phyloP scores from a whole-genome alignment of 2,888 invertebrate species.

The Heliconius cydno region DNA sequence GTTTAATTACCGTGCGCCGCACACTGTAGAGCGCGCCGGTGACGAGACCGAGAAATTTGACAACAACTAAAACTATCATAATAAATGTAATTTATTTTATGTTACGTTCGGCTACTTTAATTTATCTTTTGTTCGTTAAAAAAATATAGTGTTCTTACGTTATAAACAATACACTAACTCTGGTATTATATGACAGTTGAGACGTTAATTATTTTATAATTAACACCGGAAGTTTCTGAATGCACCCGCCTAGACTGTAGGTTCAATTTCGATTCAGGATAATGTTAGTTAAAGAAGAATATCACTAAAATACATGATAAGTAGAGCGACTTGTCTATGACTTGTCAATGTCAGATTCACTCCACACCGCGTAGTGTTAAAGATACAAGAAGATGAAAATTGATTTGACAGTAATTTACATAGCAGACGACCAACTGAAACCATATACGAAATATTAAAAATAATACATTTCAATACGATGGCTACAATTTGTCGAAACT shows the following conservation, averaged over 20 bases:
- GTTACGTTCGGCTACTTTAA: constrained; percentile 38
- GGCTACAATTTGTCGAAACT: neutral
- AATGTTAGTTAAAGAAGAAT: neutral
- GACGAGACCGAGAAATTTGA: constrained; percentile 40
- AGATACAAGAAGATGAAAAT: neutral
- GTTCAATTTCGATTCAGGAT: neutral
- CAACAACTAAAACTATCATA: constrained; percentile 39
- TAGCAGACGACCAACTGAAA: neutral
- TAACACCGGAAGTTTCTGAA: neutral
- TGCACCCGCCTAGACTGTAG: neutral
- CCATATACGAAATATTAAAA: neutral
- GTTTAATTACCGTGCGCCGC: constrained; percentile 10
- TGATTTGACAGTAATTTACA: neutral
- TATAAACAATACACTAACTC: neutral
- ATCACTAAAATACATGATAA: neutral
- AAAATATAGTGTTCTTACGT: neutral
- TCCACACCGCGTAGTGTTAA: neutral
- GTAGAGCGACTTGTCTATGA: neutral
- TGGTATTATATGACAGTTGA: neutral
- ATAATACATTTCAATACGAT: neutral
- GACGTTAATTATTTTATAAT: neutral
- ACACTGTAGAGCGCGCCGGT: neutral
- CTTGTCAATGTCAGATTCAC: neutral
- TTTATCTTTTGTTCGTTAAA: constrained; percentile 26
- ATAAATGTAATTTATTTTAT: constrained; percentile 36